Evolutionary conservation across 1,140 invertebrate genomes (phyloP).

Genomic region (Amphibalanus amphitrite): DNA sequence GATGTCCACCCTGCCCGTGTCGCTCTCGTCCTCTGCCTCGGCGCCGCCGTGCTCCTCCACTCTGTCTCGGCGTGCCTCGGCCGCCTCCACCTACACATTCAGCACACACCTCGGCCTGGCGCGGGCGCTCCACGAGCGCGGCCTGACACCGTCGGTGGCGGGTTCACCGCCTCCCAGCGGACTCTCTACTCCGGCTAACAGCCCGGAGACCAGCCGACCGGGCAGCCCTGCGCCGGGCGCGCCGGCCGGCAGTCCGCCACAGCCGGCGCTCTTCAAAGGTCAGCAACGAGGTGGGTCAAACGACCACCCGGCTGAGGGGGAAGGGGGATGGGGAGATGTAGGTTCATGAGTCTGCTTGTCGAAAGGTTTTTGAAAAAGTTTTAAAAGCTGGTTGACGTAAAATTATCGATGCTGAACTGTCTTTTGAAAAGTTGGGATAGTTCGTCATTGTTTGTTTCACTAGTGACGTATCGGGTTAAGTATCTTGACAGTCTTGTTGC

Average conservation of each 20-base stretch:
- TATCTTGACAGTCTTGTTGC: too few relatives aligned
- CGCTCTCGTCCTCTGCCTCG: neutral
- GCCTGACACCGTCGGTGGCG: slow-evolving; percentile 47
- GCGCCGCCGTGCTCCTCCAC: neutral
- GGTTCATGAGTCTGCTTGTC: too few relatives aligned
- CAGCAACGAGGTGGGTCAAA: neutral
- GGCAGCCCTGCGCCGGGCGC: slow-evolving; percentile 15
- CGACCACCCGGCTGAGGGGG: too few relatives aligned
- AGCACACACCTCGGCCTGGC: slow-evolving; percentile 59
- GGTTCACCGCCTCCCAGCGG: slow-evolving; percentile 48
- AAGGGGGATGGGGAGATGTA: too few relatives aligned
- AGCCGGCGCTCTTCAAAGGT: slow-evolving; percentile 4
- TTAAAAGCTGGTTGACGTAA: too few relatives aligned
- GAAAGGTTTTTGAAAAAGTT: too few relatives aligned
- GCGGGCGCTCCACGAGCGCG: slow-evolving; percentile 59
- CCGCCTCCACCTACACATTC: slow-evolving; percentile 52
- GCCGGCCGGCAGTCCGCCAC: slow-evolving; percentile 12
- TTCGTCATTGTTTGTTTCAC: too few relatives aligned
- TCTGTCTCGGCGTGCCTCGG: slow-evolving; percentile 13
- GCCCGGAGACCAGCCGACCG: slow-evolving; percentile 39
- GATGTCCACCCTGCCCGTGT: slow-evolving; percentile 5
- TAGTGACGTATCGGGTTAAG: too few relatives aligned
- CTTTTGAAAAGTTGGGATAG: too few relatives aligned
- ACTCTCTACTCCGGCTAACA: slow-evolving; percentile 66
- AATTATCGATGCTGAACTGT: too few relatives aligned